Evolutionary conservation across 2,888 invertebrate genomes (phyloP), one percentile per base, ranked within the genome.

Genomic region (Dolichopus griseipennis): DNA sequence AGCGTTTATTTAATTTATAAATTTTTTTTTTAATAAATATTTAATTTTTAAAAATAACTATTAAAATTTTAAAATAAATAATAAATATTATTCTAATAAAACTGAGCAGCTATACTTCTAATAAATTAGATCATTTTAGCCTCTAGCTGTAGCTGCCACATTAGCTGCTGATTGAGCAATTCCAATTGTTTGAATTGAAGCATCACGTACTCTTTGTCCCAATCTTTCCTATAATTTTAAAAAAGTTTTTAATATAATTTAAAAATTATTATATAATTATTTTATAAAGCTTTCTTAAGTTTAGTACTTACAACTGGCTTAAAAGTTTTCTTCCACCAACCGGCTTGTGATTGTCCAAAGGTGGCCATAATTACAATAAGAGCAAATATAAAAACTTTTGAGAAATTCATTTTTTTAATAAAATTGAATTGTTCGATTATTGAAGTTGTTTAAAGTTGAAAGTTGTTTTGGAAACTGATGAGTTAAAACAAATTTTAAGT

Each of bases 91-190:
- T n/a, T n/a, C n/a, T n/a, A n/a, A n/a, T n/a, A n/a, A n/a, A n/a
- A n/a, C n/a, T n/a, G n/a, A n/a, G n/a, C n/a, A n/a, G n/a, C n/a
- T n/a, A n/a, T 27, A 27, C 2, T 27, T 27, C 5, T 27, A 27
- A 27, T 27, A 27, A n/a, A 27, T 27, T 4, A 27, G 27, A 27
- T 27, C 5, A 27, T 27, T 67, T 52, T 65, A 70, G 52, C 71
- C 71, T 61, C 43, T 67, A 2, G 61, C n/a, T 18, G 68, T 71
- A 37, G 68, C 71, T 22, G 67, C 68, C 34, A 71, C 71, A 73
- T 75, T 75, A 1, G 77, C 76, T 0, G 75, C 76, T 65, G 75
- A 73, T 61, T 76, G 76, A n/a, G 76, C 78, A 12, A 78, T 69
- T 1, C 73, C 74, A 67, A 77, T 69, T 2, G 71, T 70, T 66